Evolutionary conservation across 2,797 vertebrate genomes (phyloP), one percentile per base, ranked within the genome.

Genomic region (Silurus aristotelis): DNA sequence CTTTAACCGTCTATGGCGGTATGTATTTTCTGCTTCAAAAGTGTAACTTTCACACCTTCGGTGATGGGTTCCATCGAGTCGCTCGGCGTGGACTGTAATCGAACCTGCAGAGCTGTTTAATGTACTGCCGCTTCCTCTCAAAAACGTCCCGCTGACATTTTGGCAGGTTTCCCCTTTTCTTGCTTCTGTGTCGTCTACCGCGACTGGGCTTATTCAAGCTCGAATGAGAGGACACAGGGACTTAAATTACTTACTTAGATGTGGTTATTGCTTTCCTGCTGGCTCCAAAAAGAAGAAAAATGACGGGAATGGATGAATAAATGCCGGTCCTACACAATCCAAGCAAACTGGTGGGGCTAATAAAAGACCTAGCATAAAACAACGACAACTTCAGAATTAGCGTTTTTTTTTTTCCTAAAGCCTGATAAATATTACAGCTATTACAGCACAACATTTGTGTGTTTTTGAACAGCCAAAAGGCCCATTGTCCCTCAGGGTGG

Each of bases 241-340:
- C 48, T 68, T 22, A 56, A 86, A 86, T 82, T 77, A 64, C 63
- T 82, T 86, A 63, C 85, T 68, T 76, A 80, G 17, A 86, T 76
- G 71, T 60, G 61, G 31, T 77, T 38, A 83, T 86, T 86, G 80
- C 63, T 83, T 86, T 83, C 80, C 80, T 82, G 56, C 61, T 61
- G 25, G n/a, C 46, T 72, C 75, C 43, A 80, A 20, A 66, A 55
- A 71, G 27, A 60, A 56, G 9, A 68, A 68, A 60, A 48, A 56
- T n/a, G 72, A 43, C 19, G 7, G 27, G 48, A 10, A 52, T 52
- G 7, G 10, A 52, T 38, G 46, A 61, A 63, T 38, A 63, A 61
- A 43, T 22, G 25, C 27, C 6, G 27, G 56, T 14, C 46, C 46
- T 20, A 43, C 58, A 61, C 58, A 78, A 78, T 61, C 61, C 46